Conservation (phyloP, 2,888 invertebrate species). For the Helobdella robusta region DNA sequence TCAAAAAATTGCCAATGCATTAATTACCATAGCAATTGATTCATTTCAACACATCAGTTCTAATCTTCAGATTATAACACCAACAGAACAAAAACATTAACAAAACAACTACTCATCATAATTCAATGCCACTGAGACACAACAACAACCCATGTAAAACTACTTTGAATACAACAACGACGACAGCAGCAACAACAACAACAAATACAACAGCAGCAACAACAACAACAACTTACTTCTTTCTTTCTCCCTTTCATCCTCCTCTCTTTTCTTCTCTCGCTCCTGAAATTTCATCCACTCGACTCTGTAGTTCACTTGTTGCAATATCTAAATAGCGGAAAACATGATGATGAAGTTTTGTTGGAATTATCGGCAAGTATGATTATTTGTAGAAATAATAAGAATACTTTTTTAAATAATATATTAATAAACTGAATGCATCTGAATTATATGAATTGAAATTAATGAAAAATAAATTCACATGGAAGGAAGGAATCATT, state of each 20-base stretch:
- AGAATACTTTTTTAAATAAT: too few relatives aligned
- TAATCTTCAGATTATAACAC: neutral
- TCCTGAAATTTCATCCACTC: slow-evolving; percentile 95
- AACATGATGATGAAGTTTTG: too few relatives aligned
- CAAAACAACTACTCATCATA: too few relatives aligned
- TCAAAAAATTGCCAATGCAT: too few relatives aligned
- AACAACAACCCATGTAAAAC: neutral
- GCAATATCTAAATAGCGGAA: slow-evolving; percentile 59
- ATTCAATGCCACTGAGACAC: too few relatives aligned
- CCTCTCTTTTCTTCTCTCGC: slow-evolving; percentile 79
- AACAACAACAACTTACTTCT: too few relatives aligned
- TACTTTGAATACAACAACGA: neutral
- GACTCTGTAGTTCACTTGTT: slow-evolving; percentile 84
- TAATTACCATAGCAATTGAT: too few relatives aligned
- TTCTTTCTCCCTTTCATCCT: slow-evolving; percentile 88
- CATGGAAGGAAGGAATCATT: neutral
- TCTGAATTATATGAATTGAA: slow-evolving; percentile 51
- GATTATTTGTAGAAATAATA: too few relatives aligned
- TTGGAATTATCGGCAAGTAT: too few relatives aligned
- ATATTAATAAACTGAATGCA: slow-evolving; percentile 36
- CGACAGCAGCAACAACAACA: too few relatives aligned
- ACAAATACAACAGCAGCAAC: too few relatives aligned
- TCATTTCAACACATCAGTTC: neutral
- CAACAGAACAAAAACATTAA: neutral
- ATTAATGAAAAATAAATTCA: neutral